Percentiles rank a stretch among this genome's conserved stretches.
Conservation (phyloP, 2,888 invertebrate genomes). For the Cyrtodaria siliqua region DNA sequence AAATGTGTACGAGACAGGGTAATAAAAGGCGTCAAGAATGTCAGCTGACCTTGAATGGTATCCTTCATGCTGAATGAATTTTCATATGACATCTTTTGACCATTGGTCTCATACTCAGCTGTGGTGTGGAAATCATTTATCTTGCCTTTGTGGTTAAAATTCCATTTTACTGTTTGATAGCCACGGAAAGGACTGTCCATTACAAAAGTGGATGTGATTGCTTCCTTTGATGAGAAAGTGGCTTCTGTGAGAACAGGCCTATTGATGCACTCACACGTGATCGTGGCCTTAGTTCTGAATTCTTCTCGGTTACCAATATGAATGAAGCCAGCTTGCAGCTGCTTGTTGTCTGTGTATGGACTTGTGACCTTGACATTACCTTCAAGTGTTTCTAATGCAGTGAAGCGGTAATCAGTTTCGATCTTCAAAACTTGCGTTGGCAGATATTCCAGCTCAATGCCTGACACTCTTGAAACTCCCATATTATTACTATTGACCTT, state of each 20-base stretch:
- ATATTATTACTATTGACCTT: constrained; percentile 57
- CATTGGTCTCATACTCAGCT: constrained; percentile 68
- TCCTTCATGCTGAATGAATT: constrained; percentile 57
- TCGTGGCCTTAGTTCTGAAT: constrained; percentile 61
- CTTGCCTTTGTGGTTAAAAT: constrained; percentile 59
- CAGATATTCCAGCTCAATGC: constrained; percentile 62
- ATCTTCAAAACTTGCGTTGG: constrained; percentile 68
- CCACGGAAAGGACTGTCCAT: constrained; percentile 68
- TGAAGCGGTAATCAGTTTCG: constrained; percentile 54
- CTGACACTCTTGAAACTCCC: constrained; percentile 54
- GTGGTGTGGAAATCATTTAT: constrained; percentile 59
- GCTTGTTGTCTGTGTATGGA: constrained; percentile 60
- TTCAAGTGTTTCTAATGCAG: constrained; percentile 55
- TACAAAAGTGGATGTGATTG: constrained; percentile 40
- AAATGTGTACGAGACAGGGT: constrained; percentile 54
- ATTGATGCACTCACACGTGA: constrained; percentile 54
- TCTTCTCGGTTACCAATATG: constrained; percentile 61
- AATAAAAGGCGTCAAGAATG: constrained; percentile 64
- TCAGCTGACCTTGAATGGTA: constrained; percentile 47
- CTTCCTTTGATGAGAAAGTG: constrained; percentile 48
- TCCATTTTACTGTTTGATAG: constrained; percentile 64
- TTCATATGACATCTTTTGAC: constrained; percentile 60
- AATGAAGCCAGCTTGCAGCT: constrained; percentile 55
- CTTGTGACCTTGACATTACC: constrained; percentile 62
- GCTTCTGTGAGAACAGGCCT: constrained; percentile 46